Evolutionary conservation across 1,140 invertebrate genomes (phyloP).

Genomic region (Macrocentrus cingulum): DNA sequence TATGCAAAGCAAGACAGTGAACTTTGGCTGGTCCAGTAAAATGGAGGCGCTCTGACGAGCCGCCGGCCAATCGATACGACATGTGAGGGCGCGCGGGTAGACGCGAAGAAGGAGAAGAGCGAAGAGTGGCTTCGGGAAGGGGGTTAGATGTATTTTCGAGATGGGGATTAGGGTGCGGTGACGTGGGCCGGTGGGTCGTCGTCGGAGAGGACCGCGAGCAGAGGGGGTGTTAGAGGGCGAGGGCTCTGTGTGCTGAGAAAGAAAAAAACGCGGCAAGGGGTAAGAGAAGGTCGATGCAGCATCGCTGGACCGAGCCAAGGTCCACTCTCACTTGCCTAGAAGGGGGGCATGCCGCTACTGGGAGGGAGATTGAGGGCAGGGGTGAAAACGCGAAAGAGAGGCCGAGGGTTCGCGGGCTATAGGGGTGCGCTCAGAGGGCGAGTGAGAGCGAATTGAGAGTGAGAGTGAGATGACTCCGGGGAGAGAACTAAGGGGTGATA

Average conservation of each 20-base stretch:
- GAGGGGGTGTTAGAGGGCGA: constrained; percentile 24
- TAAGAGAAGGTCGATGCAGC: constrained; percentile 52
- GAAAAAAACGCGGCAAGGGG: constrained; percentile 32
- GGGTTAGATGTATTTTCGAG: constrained; percentile 48
- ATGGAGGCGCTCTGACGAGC: constrained; percentile 47
- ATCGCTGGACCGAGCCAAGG: constrained; percentile 54
- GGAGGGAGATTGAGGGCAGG: background rate
- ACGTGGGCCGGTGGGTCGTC: constrained; percentile 34
- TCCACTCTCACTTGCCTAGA: constrained; percentile 53
- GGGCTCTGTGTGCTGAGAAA: constrained; percentile 32
- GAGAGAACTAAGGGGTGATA: constrained; percentile 43
- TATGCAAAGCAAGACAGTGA: constrained; percentile 14
- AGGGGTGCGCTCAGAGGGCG: no score
- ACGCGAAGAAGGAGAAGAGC: constrained; percentile 7
- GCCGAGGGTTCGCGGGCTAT: no score
- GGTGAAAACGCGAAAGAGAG: constrained; percentile 31
- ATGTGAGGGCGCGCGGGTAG: constrained; percentile 28
- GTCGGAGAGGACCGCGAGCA: constrained; percentile 11
- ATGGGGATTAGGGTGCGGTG: constrained; percentile 55
- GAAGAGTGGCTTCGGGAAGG: constrained; percentile 28
- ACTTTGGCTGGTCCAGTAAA: constrained; percentile 29
- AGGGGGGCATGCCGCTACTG: no score
- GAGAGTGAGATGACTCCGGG: constrained; percentile 47
- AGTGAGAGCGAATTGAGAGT: constrained; percentile 50
- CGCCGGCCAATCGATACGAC: constrained; percentile 47